Evolutionary conservation across 2,113 vertebrate genomes (phyloP).

Genomic region (Platichthys stellatus): DNA sequence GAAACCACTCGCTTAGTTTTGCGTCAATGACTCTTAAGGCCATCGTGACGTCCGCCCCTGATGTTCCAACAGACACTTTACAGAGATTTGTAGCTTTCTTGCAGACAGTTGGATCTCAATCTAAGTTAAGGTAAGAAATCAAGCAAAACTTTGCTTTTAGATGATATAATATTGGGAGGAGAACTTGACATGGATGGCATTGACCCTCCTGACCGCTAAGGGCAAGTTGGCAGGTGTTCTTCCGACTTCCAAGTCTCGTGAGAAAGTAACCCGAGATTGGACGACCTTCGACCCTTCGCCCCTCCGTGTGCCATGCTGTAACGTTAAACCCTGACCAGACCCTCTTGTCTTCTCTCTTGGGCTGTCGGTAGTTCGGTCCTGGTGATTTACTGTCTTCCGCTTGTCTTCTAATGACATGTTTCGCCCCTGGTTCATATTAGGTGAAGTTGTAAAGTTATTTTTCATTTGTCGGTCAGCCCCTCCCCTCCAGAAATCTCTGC

Average conservation of each 20-base stretch:
- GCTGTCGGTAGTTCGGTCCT: slow-evolving; percentile 20
- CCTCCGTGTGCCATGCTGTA: slow-evolving; percentile 44
- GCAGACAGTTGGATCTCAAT: no score
- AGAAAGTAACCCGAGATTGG: slow-evolving; percentile 64
- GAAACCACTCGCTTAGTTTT: slow-evolving; percentile 7
- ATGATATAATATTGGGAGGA: no score
- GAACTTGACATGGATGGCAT: not conserved
- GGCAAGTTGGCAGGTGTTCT: slow-evolving; percentile 55
- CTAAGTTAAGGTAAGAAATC: no score
- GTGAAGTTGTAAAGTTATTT: not conserved
- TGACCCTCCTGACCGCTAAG: not conserved
- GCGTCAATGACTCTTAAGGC: slow-evolving; percentile 16
- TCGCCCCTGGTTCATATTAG: slow-evolving; percentile 1
- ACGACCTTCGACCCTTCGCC: slow-evolving; percentile 38
- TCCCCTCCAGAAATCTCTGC: no score
- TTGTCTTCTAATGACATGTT: slow-evolving; percentile 26
- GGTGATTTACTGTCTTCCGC: slow-evolving; percentile 61
- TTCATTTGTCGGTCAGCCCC: not conserved
- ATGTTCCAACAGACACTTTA: no score
- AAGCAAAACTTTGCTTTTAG: no score
- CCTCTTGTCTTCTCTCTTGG: slow-evolving; percentile 32
- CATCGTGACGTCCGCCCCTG: not conserved
- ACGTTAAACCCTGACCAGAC: slow-evolving; percentile 42
- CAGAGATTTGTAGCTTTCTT: no score
- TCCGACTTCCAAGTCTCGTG: slow-evolving; percentile 46